Evolutionary conservation across 2,113 vertebrate species (phyloP).

Genomic region (Lepus timidus): DNA sequence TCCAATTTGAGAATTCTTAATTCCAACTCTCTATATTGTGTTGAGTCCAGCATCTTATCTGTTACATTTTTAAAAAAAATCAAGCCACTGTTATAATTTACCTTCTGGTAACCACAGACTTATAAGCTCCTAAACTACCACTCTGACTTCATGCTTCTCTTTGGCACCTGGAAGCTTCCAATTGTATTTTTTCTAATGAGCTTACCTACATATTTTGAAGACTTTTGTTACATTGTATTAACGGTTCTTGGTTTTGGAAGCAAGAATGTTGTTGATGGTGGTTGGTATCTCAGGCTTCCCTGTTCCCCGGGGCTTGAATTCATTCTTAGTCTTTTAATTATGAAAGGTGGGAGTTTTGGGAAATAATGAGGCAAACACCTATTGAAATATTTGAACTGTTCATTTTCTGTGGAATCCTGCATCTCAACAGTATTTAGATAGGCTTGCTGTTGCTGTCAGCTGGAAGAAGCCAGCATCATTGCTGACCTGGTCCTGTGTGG

Average conservation of each 20-base stretch:
- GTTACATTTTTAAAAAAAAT: neutral
- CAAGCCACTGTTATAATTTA: neutral
- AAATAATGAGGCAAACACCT: neutral
- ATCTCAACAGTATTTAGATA: neutral
- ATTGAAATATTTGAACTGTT: neutral
- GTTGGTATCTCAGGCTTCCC: neutral
- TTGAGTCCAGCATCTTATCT: neutral
- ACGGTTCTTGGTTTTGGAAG: conserved; percentile 27
- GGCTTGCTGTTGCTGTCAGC: neutral
- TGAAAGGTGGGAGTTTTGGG: neutral
- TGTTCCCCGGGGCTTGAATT: neutral
- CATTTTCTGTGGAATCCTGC: neutral
- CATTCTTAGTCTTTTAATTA: neutral
- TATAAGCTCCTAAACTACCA: neutral
- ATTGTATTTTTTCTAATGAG: neutral
- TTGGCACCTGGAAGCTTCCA: neutral
- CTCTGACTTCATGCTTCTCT: conserved; percentile 14
- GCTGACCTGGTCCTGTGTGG: neutral
- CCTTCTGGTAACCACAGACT: neutral
- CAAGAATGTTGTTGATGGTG: neutral
- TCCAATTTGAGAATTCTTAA: neutral
- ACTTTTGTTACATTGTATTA: conserved; percentile 14
- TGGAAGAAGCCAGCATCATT: neutral
- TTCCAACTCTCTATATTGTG: neutral
- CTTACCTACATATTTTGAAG: neutral